Conservation (phyloP, 2,797 vertebrate genomes). For the Gymnodraco acuticeps region DNA sequence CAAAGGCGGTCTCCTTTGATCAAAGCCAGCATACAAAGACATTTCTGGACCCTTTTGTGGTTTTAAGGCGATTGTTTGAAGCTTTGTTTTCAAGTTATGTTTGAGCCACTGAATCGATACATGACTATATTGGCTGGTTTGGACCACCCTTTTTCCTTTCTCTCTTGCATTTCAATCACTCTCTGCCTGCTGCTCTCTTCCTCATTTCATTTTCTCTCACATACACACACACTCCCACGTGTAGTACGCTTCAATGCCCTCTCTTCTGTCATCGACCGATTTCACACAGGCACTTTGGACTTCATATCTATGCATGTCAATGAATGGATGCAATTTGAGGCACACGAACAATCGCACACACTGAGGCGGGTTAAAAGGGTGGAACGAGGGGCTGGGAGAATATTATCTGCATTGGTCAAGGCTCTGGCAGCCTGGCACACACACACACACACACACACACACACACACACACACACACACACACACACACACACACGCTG, state of each 20-base stretch:
- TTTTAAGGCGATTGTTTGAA: neutral
- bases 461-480: neutral
- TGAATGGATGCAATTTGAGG: slow-evolving; percentile 10
- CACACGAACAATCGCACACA: neutral
- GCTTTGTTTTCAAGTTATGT: neutral
- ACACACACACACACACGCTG: neutral
- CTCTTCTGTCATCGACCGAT: slow-evolving; percentile 21
- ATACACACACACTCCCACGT: neutral
- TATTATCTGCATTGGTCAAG: slow-evolving; percentile 52
- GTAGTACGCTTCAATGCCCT: slow-evolving; percentile 10
- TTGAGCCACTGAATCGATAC: neutral
- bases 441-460: neutral
- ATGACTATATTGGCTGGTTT: no score
- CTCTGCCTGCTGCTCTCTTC: slow-evolving; percentile 9
- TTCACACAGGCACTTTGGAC: slow-evolving; percentile 5
- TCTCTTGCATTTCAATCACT: slow-evolving; percentile 2
- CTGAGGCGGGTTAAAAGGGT: slow-evolving; percentile 23
- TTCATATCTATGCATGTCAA: slow-evolving; percentile 26
- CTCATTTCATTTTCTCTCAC: slow-evolving; percentile 6
- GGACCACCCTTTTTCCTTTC: neutral
- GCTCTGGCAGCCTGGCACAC: slow-evolving; percentile 16
- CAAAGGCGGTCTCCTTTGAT: neutral
- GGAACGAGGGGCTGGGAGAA: slow-evolving; percentile 30
- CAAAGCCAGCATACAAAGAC: neutral
- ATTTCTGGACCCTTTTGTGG: neutral